Base-by-base conservation (phyloP, 2,888 invertebrate genomes). In the Mythimna vitellina region DNA sequence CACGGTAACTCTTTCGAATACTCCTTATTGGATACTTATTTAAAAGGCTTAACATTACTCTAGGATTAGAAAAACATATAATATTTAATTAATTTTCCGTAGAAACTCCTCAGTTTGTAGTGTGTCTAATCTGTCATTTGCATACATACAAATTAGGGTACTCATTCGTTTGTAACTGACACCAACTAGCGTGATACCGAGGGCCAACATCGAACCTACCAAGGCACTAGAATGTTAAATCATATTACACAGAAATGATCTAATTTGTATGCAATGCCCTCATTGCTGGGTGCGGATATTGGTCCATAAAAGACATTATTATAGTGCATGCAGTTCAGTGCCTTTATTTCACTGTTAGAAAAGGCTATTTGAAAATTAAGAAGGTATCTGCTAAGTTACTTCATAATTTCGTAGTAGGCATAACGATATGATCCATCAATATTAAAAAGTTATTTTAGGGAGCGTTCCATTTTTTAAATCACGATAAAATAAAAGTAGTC, bases 401-500 rank as follows among this genome's bases (percentile, higher is more conserved):
- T 71, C 42, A 53, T 53, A 12, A 42, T 42, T 42, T 12, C 42
- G 42, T 42, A 62, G 14, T 38, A 42, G 12, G 4, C 32, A 46
- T 25, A 25, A 42, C 25, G 25, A 65, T 46, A 51, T n/a, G 49
- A 51, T n/a, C 49, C 49, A 51, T 17, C 5, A 58, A 22, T 49
- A 70, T 49, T n/a, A 68, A 42, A 57, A 70, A 60, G 53, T 70
- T 60, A 70, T 60, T 58, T 54, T 29, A 70, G 5, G 22, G n/a
- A 51, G 42, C 17, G 17, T 57, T n/a, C 17, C 42, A 68, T 32
- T 76, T 73, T 76, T 77, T 51, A 38, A 67, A 83, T 79, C 78
- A 85, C 73, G 78, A 85, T 83, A 85, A 76, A 87, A 83, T 75
- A 85, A 87, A 89, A 89, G 84, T 87, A 89, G 88, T 89, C 87